phyloP scores from a whole-genome alignment of 2,113 vertebrate genomes.

The Castor canadensis region DNA sequence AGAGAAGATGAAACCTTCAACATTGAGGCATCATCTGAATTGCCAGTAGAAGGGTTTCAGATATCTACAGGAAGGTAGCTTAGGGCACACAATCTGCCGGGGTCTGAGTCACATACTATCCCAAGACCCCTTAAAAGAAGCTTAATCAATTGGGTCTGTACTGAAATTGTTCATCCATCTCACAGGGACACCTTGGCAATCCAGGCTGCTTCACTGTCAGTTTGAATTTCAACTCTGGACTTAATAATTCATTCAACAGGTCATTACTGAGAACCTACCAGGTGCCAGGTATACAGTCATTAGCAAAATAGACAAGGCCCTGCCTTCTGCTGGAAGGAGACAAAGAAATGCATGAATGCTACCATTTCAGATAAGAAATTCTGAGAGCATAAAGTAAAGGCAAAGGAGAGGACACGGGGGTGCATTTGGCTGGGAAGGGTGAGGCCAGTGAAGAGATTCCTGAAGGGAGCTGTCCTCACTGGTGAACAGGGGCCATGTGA shows the following conservation, averaged over 20 bases:
- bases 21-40: background rate
- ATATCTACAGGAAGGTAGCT: background rate
- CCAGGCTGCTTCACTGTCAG: background rate
- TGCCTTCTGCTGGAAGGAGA: background rate
- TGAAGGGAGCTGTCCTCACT: background rate
- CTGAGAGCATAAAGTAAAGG: background rate
- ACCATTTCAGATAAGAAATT: background rate
- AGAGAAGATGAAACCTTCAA: background rate
- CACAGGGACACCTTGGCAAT: background rate
- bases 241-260: background rate
- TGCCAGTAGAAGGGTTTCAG: background rate
- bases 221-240: constrained; percentile 2
- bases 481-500: background rate
- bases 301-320: background rate
- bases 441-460: background rate
- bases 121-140: background rate
- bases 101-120: background rate
- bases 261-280: background rate
- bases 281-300: background rate
- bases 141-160: background rate
- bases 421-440: background rate
- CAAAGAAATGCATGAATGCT: background rate
- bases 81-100: background rate
- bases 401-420: background rate
- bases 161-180: background rate